Conservation (phyloP, 1,140 invertebrate genomes). For the Leptinotarsa texana region DNA sequence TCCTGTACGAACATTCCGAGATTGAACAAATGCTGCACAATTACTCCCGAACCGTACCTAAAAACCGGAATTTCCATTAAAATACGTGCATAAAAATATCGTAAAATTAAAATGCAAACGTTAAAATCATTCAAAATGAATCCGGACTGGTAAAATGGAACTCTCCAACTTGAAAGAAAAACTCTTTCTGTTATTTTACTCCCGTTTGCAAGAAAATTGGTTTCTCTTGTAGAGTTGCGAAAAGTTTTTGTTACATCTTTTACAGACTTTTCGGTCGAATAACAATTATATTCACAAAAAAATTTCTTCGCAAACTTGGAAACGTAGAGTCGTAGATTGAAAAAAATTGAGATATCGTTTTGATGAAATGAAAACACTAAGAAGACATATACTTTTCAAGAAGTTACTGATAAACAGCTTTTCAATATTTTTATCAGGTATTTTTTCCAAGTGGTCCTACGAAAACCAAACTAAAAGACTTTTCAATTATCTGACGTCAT, state of each 20-base stretch:
- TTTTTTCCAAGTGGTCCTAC: too few species aligned
- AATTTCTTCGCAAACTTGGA: too few species aligned
- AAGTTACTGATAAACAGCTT: too few species aligned
- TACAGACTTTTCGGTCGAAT: not conserved
- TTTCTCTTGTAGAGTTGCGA: constrained; percentile 2
- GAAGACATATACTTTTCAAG: not conserved
- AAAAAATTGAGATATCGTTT: not conserved
- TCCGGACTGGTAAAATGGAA: constrained; percentile 20
- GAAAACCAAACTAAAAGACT: too few species aligned
- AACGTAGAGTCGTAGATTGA: not conserved
- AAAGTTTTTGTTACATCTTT: constrained; percentile 19
- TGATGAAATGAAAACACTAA: not conserved
- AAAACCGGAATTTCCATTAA: constrained; percentile 22
- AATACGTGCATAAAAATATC: constrained; percentile 20
- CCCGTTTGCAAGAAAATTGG: constrained; percentile 19
- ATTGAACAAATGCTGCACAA: constrained; percentile 17
- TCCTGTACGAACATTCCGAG: constrained; percentile 2
- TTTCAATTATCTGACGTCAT: too few species aligned
- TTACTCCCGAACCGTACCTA: constrained; percentile 6
- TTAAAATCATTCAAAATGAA: constrained; percentile 20
- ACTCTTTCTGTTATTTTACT: constrained; percentile 19
- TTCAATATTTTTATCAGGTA: too few species aligned
- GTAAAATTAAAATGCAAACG: constrained; percentile 23
- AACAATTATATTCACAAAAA: too few species aligned
- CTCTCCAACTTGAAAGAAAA: constrained; percentile 12